These are phyloP conservation scores for Accipiter cooperii DNA, from an alignment of 2,113 vertebrate species.

Conservation along the genomic window DNA sequence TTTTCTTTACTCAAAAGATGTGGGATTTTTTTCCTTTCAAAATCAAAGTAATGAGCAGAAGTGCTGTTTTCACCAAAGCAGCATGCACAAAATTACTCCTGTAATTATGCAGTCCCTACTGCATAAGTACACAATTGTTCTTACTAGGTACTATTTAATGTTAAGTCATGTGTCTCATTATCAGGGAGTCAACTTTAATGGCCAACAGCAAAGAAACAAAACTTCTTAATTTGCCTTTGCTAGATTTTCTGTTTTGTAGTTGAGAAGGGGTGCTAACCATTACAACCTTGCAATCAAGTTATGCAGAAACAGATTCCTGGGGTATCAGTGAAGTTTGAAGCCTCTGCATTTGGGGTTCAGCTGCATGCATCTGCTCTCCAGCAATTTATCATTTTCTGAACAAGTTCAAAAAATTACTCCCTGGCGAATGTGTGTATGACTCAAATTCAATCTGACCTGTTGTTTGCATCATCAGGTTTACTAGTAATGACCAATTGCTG, in stretches of 20 bases:
- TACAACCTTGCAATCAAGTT: background rate
- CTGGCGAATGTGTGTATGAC: too few species aligned
- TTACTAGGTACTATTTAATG: background rate
- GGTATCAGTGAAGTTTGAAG: too few species aligned
- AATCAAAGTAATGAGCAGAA: constrained; percentile 1
- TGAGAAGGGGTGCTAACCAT: background rate
- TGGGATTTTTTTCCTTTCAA: background rate
- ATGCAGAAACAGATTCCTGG: background rate
- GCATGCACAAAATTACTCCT: background rate
- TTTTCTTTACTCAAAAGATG: background rate
- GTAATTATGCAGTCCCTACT: background rate
- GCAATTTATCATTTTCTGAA: background rate
- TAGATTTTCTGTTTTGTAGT: background rate
- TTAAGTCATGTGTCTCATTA: background rate
- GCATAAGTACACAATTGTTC: background rate
- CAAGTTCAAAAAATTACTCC: background rate
- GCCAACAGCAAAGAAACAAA: background rate
- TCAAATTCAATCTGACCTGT: background rate
- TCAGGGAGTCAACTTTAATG: background rate
- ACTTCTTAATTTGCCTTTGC: background rate
- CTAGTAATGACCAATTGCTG: background rate
- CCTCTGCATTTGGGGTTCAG: background rate
- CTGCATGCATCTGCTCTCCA: background rate
- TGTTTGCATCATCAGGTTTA: background rate
- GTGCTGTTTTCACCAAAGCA: background rate